Evolutionary conservation across 2,888 invertebrate species (phyloP).

Genomic region (Hoplodrina blanda): DNA sequence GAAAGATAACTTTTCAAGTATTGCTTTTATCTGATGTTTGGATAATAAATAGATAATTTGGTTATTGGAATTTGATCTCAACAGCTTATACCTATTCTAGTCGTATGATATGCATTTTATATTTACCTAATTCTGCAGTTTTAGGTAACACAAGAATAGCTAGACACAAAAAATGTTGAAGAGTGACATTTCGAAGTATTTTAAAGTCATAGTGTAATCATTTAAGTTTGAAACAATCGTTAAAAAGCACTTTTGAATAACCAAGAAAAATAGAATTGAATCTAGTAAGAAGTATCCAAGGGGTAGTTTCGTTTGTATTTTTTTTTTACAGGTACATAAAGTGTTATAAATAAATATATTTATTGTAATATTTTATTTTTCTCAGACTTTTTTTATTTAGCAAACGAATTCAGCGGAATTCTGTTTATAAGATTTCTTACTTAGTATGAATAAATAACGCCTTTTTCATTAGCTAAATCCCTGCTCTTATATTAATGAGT

Average conservation of each 20-base stretch:
- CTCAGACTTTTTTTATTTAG: background rate
- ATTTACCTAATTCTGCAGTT: background rate
- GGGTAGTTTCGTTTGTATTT: too few species aligned
- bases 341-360: too few species aligned
- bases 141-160: background rate
- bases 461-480: constrained; percentile 36
- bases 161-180: background rate
- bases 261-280: too few species aligned
- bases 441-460: constrained; percentile 29
- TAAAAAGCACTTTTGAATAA: too few species aligned
- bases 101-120: background rate
- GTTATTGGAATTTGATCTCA: background rate
- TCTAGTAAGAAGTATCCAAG: too few species aligned
- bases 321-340: too few species aligned
- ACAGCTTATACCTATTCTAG: background rate
- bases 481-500: constrained; percentile 29
- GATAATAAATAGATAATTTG: background rate
- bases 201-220: background rate
- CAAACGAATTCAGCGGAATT: background rate
- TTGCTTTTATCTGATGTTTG: background rate
- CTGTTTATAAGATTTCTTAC: constrained; percentile 9
- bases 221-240: too few species aligned
- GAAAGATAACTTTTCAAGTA: background rate
- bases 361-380: too few species aligned
- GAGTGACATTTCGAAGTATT: background rate